A percentile compares a stretch with the other conserved stretches of the same genome.
Evolutionary conservation across 2,113 vertebrate species (phyloP).

Genomic region (Upupa epops): DNA sequence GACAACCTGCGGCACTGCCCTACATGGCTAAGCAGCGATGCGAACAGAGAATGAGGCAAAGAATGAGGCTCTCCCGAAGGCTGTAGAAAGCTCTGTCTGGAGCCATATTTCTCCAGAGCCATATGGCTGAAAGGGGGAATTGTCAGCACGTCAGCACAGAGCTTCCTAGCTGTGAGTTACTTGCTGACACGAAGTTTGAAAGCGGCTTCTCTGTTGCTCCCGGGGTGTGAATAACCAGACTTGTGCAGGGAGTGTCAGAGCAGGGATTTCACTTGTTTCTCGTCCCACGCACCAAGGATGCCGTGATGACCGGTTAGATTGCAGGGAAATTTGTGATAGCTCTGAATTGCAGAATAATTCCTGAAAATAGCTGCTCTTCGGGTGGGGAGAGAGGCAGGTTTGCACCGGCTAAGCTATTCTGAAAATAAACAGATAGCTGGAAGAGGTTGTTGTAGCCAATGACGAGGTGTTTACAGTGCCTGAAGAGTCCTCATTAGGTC

Average conservation of each 20-base stretch:
- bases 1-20: neutral
- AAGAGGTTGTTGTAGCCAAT: neutral
- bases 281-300: rapidly evolving
- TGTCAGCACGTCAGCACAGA: neutral
- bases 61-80: neutral
- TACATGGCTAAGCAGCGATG: neutral
- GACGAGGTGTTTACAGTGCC: neutral
- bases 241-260: neutral
- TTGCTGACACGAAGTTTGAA: neutral
- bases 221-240: neutral
- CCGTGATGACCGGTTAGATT: neutral
- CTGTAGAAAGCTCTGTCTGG: neutral
- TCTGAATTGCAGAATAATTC: neutral
- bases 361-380: neutral
- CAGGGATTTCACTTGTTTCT: neutral
- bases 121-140: neutral
- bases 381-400: neutral
- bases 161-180: neutral
- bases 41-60: neutral
- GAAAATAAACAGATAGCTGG: neutral
- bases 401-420: neutral
- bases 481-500: neutral
- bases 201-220: neutral
- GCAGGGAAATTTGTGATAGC: neutral
- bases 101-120: neutral